Conservation (phyloP, 2,797 vertebrate species). For the Sebastes trivittatus region DNA sequence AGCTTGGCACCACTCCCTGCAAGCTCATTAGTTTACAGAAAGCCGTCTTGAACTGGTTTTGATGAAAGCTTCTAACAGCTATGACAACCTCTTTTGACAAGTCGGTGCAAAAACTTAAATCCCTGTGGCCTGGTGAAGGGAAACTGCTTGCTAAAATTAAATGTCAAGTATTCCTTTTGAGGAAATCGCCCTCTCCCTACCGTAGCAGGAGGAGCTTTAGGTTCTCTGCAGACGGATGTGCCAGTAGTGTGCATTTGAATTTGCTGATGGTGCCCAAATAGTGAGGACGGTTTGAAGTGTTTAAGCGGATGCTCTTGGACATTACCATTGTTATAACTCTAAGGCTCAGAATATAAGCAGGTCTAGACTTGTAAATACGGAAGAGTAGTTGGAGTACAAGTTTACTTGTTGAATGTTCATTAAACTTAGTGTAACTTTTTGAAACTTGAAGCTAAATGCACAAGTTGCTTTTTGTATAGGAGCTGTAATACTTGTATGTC, state of each 20-base stretch:
- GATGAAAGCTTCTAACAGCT: slow-evolving; percentile 7
- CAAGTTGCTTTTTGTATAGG: neutral
- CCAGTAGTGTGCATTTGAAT: neutral
- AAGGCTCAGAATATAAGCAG: neutral
- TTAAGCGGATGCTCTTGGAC: neutral
- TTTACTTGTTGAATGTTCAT: neutral
- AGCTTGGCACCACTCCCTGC: neutral
- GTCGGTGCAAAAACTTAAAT: slow-evolving; percentile 1
- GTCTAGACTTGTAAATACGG: neutral
- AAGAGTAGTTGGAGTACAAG: neutral
- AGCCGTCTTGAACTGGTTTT: slow-evolving; percentile 3
- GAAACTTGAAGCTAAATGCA: neutral
- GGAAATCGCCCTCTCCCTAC: neutral
- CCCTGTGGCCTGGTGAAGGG: neutral
- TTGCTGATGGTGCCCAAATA: slow-evolving; percentile 25
- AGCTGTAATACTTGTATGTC: neutral
- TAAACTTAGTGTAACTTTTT: neutral
- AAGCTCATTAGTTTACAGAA: slow-evolving; percentile 19
- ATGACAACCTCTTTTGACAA: slow-evolving; percentile 19
- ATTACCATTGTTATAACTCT: neutral
- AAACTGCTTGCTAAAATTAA: slow-evolving; percentile 35
- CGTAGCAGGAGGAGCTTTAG: neutral
- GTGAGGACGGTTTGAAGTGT: neutral
- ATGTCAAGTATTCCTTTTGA: slow-evolving; percentile 49
- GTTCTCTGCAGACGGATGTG: neutral